Conservation (phyloP, 2,797 vertebrate species). For the Brotula barbata region DNA sequence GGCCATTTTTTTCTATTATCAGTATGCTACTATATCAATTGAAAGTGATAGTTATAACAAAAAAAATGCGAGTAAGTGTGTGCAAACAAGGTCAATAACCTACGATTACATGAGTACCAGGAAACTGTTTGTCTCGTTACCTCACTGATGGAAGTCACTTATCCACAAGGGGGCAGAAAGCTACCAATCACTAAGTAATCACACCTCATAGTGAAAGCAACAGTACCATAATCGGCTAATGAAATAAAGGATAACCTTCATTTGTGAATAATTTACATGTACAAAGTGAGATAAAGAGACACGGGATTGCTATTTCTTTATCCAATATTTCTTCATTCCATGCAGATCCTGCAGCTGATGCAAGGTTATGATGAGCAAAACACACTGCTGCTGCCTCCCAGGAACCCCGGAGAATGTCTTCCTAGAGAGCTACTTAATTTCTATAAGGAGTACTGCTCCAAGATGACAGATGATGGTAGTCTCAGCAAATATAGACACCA, state of each 20-base stretch:
- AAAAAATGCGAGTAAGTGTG: background rate
- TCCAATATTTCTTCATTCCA: background rate
- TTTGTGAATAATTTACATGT: too few species aligned
- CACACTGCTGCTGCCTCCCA: constrained; percentile 82
- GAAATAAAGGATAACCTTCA: too few species aligned
- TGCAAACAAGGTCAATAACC: background rate
- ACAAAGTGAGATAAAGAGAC: too few species aligned
- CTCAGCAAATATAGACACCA: background rate
- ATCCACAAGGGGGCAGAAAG: too few species aligned
- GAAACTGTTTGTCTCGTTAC: too few species aligned
- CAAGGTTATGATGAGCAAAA: constrained; percentile 80
- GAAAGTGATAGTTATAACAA: too few species aligned
- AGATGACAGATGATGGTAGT: constrained; percentile 53
- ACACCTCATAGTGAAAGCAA: background rate
- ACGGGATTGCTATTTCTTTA: background rate
- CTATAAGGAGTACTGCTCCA: constrained; percentile 72
- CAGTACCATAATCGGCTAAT: background rate
- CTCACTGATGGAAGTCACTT: too few species aligned
- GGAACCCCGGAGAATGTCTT: constrained; percentile 80
- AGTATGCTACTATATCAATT: background rate
- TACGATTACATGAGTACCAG: too few species aligned
- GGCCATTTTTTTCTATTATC: background rate
- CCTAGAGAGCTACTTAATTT: constrained; percentile 83
- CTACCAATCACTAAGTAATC: too few species aligned
- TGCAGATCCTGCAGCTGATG: constrained; percentile 81